These are phyloP conservation scores for Heliothis subflexa DNA, from an alignment of 1,140 invertebrate genomes.

Conservation along the genomic window DNA sequence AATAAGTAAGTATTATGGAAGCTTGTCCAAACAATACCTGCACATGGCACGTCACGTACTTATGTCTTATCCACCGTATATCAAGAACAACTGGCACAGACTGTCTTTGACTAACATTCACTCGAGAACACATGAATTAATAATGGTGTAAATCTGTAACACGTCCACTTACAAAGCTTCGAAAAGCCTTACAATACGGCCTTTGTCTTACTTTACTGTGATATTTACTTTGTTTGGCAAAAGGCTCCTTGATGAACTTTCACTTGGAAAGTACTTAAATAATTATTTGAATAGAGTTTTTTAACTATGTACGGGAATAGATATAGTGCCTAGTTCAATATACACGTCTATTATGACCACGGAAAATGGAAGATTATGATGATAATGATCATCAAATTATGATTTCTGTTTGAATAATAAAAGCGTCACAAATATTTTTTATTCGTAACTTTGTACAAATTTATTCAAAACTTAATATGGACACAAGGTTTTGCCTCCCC, in stretches of 20 bases:
- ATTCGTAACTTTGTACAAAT: too few species aligned
- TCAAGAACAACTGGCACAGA: not conserved
- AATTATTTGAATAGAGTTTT: not conserved
- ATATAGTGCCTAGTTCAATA: too few species aligned
- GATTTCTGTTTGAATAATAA: too few species aligned
- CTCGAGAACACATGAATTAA: conserved; percentile 1
- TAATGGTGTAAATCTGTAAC: not conserved
- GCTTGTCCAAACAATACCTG: not conserved
- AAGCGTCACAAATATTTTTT: too few species aligned
- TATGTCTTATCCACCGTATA: not conserved
- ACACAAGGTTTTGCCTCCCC: too few species aligned
- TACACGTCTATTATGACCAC: too few species aligned
- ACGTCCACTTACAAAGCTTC: not conserved
- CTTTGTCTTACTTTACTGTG: conserved; percentile 3
- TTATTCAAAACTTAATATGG: too few species aligned
- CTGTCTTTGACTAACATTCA: not conserved
- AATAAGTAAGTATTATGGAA: not conserved
- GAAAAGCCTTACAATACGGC: not conserved
- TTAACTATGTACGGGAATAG: not conserved
- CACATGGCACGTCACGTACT: too few species aligned
- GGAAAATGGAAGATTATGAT: too few species aligned
- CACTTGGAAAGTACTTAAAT: not conserved
- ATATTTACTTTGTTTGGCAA: conserved; percentile 6
- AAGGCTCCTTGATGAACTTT: not conserved
- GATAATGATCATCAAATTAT: too few species aligned